phyloP scores from a whole-genome alignment of 2,888 invertebrate genomes.

The Loripinus fragilis region DNA sequence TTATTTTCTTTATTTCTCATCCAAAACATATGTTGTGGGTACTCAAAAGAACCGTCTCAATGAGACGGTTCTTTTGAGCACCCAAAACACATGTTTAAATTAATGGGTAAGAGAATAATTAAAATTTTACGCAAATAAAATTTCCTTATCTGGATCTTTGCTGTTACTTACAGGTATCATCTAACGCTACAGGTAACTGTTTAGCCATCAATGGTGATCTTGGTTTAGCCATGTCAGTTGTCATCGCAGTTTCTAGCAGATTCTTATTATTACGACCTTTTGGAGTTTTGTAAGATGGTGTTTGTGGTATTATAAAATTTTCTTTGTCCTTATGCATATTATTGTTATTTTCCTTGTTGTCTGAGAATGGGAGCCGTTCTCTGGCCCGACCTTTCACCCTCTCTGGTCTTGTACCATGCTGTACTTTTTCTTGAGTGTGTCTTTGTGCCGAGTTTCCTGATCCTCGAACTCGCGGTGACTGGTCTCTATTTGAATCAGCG shows the following conservation, averaged over 20 bases:
- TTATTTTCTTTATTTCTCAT: too few relatives aligned
- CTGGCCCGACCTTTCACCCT: slow-evolving; percentile 66
- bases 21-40: too few relatives aligned
- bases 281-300: slow-evolving; percentile 76
- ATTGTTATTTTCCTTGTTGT: slow-evolving; percentile 59
- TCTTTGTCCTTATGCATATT: slow-evolving; percentile 71
- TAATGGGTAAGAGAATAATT: too few relatives aligned
- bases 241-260: slow-evolving; percentile 41
- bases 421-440: slow-evolving; percentile 41
- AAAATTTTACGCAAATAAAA: too few relatives aligned
- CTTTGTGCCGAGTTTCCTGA: slow-evolving; percentile 30
- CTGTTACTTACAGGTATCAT: slow-evolving; percentile 75
- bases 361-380: slow-evolving; percentile 72
- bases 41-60: too few relatives aligned
- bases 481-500: slow-evolving; percentile 57
- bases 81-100: too few relatives aligned
- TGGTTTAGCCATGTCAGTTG: slow-evolving; percentile 58
- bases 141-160: neutral
- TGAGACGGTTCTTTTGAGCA: too few relatives aligned
- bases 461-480: slow-evolving; percentile 39
- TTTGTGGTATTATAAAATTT: slow-evolving; percentile 81
- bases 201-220: slow-evolving; percentile 73
- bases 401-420: slow-evolving; percentile 54
- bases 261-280: slow-evolving; percentile 55
- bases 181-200: slow-evolving; percentile 69